Evolutionary conservation across 2,888 invertebrate species (phyloP), one percentile per base, ranked within the genome.

Genomic region (Xestoiulus laeticollis): DNA sequence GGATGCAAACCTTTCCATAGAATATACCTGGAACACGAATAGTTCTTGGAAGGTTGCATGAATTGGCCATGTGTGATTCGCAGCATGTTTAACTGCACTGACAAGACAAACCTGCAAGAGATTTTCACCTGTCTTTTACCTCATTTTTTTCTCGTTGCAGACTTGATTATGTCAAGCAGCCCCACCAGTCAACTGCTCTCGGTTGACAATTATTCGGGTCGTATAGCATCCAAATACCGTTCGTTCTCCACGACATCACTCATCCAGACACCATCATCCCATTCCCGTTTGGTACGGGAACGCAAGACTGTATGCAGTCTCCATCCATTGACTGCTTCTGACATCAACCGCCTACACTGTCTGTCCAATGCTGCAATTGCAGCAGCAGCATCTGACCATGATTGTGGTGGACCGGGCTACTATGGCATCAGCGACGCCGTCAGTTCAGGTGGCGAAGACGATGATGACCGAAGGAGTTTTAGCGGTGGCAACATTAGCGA

Each of bases 301-400:
- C 89, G 91, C 88, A 91, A 91, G 88, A 91, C 91, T 10, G 90
- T 91, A 14, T 91, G 91, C 89, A 91, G 91, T 89, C 90, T 91
- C 33, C 90, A 91, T 88, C 91, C 91, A 30, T 88, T 91, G 87
- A 90, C 90, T 32, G 90, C 90, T 8, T 90, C 91, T n/a, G 91
- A 89, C 82, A 89, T 89, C 19, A 89, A 89, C 82, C 89, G 78
- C 59, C 85, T 83, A 87, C 89, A 85, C 88, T 86, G 85, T 87
- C 88, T 88, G 87, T 89, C 89, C 32, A 86, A 53, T 32, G 87
- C 88, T 32, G 86, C 87, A 33, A 59, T 87, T 30, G 85, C 87
- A 22, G 87, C 86, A 38, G 44, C 87, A 43, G 87, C 83, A 44
- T 87, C 85, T 33, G 85, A 44, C 53, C 88, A 90, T 90, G 88